Evolutionary conservation across 1,140 invertebrate genomes (phyloP).

Genomic region (Drosophila pallidifrons): DNA sequence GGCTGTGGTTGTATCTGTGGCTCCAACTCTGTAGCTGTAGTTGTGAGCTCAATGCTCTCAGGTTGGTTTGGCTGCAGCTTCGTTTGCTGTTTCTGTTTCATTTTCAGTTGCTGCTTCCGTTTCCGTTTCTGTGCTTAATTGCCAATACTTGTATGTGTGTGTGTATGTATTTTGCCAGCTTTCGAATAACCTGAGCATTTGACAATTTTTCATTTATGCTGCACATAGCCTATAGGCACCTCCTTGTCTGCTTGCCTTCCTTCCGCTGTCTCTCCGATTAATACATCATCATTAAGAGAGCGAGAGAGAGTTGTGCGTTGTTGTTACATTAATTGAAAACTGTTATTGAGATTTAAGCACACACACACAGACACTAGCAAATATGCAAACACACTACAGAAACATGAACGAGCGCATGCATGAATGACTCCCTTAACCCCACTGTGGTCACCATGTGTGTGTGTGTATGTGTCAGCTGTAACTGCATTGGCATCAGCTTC

Average conservation of each 20-base stretch:
- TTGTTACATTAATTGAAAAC: slow-evolving; percentile 76
- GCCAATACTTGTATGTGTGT: slow-evolving; percentile 30
- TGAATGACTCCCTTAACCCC: slow-evolving; percentile 45
- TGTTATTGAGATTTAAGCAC: slow-evolving; percentile 55
- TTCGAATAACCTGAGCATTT: slow-evolving; percentile 13
- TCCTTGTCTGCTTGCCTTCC: not conserved
- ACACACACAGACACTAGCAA: slow-evolving; percentile 32
- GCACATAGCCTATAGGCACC: not conserved
- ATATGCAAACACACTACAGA: slow-evolving; percentile 1
- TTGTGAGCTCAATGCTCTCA: slow-evolving; percentile 39
- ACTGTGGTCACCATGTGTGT: slow-evolving; percentile 50
- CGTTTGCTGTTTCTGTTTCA: not conserved
- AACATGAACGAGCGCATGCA: slow-evolving; percentile 21
- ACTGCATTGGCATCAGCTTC: slow-evolving; percentile 45
- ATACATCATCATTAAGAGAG: slow-evolving; percentile 26
- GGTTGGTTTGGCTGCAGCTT: slow-evolving; percentile 16
- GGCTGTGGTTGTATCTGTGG: slow-evolving; percentile 25
- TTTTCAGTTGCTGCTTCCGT: not conserved
- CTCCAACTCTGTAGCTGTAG: not conserved
- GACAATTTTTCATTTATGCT: slow-evolving; percentile 29
- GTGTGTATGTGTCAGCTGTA: slow-evolving; percentile 16
- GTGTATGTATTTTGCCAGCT: not conserved
- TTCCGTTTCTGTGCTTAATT: slow-evolving; percentile 49
- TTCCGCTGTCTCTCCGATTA: slow-evolving; percentile 20
- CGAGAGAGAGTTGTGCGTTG: slow-evolving; percentile 26